Evolutionary conservation across 2,888 invertebrate genomes (phyloP).

Genomic region (Coecobrya sp.): DNA sequence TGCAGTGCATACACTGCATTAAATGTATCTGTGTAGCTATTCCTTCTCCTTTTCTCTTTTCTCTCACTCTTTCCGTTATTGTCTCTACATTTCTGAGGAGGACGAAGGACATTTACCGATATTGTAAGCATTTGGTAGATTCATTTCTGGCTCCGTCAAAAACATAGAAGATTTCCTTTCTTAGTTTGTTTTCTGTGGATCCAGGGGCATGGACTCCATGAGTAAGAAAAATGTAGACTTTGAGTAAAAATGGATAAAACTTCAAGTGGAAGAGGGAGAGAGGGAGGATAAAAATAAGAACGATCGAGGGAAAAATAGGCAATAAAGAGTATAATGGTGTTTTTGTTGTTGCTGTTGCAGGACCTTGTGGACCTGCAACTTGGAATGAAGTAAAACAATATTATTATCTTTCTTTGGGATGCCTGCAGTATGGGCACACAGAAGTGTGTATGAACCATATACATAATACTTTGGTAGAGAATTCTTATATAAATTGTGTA

Average conservation of each 20-base stretch:
- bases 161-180: background rate
- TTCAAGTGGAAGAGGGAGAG: constrained; percentile 22
- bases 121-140: constrained; percentile 12
- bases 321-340: constrained; percentile 79
- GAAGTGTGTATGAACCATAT: background rate
- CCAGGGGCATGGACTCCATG: background rate
- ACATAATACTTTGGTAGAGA: no score
- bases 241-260: constrained; percentile 28
- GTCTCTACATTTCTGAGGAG: background rate
- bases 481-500: no score
- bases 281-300: constrained; percentile 57
- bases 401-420: constrained; percentile 33
- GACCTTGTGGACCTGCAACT: constrained; percentile 64
- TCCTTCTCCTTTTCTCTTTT: background rate
- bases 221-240: background rate
- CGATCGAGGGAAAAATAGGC: constrained; percentile 79
- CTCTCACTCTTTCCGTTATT: constrained; percentile 11
- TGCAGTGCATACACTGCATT: constrained; percentile 59
- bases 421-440: background rate
- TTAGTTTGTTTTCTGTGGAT: background rate
- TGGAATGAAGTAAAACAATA: constrained; percentile 45
- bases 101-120: constrained; percentile 24
- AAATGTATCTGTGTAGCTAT: constrained; percentile 2
- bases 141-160: background rate
- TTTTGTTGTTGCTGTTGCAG: constrained; percentile 65